phyloP scores from a whole-genome alignment of 2,888 invertebrate genomes.

The Diarsia mendica region DNA sequence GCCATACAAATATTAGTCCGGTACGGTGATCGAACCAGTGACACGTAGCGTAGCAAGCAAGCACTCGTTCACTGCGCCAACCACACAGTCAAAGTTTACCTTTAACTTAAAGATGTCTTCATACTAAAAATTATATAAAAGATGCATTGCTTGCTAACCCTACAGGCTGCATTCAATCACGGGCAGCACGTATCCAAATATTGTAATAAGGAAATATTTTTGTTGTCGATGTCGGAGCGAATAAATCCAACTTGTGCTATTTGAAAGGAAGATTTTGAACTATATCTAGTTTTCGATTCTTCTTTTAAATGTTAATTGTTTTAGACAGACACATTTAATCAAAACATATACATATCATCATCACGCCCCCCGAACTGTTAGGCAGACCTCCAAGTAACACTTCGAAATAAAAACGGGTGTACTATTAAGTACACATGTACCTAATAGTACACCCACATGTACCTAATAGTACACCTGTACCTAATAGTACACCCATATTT shows the following conservation, averaged over 20 bases:
- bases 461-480: no score
- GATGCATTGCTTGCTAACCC: background rate
- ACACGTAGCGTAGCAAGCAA: background rate
- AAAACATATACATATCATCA: background rate
- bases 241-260: background rate
- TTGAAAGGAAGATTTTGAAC: background rate
- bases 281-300: background rate
- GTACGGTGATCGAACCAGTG: background rate
- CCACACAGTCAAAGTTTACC: background rate
- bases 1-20: background rate
- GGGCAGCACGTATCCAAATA: constrained; percentile 36
- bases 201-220: constrained; percentile 18
- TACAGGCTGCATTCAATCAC: constrained; percentile 36
- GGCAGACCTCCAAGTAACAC: no score
- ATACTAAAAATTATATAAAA: background rate
- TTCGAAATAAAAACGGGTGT: no score
- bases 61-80: background rate
- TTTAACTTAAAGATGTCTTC: constrained; percentile 1
- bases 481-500: no score
- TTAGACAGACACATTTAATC: background rate
- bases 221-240: background rate
- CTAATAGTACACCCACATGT: no score
- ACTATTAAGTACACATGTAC: no score
- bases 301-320: background rate
- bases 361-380: no score